A percentile compares a stretch with the other conserved stretches of the same genome.
These are phyloP conservation scores for Ptychochromis oligacanthus DNA, from an alignment of 2,113 vertebrate species.

Conservation along the genomic window DNA sequence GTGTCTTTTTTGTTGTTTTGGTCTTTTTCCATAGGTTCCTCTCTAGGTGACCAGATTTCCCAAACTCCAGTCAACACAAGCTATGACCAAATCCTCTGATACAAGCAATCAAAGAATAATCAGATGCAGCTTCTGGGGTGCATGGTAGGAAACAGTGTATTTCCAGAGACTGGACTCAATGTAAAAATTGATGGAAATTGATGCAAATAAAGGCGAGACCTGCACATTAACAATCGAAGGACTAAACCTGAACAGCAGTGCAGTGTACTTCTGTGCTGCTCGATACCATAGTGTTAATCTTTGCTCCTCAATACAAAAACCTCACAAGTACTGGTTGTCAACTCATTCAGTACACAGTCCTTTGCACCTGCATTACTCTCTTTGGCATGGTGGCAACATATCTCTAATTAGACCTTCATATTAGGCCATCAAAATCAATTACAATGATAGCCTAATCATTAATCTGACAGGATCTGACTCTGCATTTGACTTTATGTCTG, in stretches of 20 bases:
- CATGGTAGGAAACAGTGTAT: accelerated
- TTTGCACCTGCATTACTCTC: neutral
- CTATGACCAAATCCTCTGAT: too few species aligned
- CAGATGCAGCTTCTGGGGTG: slow-evolving; percentile 50
- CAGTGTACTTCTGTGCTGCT: slow-evolving; percentile 54
- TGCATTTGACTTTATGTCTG: too few species aligned
- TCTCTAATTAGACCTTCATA: neutral
- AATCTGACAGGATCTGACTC: too few species aligned
- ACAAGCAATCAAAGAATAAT: neutral
- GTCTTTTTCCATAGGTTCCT: slow-evolving; percentile 33
- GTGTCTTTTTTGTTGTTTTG: too few species aligned
- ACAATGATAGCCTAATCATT: too few species aligned
- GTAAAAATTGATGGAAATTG: neutral
- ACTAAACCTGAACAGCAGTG: slow-evolving; percentile 26
- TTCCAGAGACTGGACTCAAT: neutral
- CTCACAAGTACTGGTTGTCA: neutral
- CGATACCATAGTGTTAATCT: slow-evolving; percentile 37
- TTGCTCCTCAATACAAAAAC: slow-evolving; percentile 36
- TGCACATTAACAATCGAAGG: slow-evolving; percentile 6
- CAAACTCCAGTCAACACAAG: too few species aligned
- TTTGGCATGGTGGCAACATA: neutral
- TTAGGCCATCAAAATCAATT: too few species aligned
- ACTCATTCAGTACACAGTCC: neutral
- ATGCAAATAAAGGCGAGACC: neutral
- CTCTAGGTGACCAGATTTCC: neutral